Evolutionary conservation across 2,113 vertebrate species (phyloP).

Genomic region (Brachypteracias leptosomus): DNA sequence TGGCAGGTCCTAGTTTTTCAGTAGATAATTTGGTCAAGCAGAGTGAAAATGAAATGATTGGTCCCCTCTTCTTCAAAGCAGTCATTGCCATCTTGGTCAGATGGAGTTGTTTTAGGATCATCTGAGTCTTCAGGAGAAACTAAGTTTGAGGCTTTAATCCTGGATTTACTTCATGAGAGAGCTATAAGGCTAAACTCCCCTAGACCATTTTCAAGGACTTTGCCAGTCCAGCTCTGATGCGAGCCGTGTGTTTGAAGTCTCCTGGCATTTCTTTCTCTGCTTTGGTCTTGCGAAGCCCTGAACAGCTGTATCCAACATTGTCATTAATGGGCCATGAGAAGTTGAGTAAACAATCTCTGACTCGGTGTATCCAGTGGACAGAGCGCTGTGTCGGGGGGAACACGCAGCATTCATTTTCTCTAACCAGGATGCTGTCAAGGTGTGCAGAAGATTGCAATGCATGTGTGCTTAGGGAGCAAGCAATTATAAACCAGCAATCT

Average conservation of each 20-base stretch:
- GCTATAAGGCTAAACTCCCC: neutral
- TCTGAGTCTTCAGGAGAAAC: neutral
- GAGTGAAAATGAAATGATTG: neutral
- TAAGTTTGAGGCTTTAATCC: neutral
- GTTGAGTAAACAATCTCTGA: constrained; percentile 27
- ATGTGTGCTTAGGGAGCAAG: constrained; percentile 8
- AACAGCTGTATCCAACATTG: constrained; percentile 29
- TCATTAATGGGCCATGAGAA: constrained; percentile 25
- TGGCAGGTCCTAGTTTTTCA: neutral
- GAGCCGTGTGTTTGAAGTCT: neutral
- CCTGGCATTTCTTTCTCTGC: neutral
- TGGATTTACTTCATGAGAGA: neutral
- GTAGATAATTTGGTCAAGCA: neutral
- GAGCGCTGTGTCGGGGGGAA: neutral
- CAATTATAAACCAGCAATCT: constrained; percentile 44
- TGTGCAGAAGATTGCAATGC: neutral
- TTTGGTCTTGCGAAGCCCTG: neutral
- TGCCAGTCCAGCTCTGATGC: neutral
- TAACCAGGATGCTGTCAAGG: neutral
- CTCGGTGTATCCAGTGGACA: neutral
- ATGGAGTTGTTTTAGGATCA: neutral
- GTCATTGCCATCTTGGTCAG: neutral
- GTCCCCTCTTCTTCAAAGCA: neutral
- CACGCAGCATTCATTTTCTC: neutral
- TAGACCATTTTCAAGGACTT: neutral